phyloP scores from a whole-genome alignment of 2,113 vertebrate species.

The Actinemys pallida region DNA sequence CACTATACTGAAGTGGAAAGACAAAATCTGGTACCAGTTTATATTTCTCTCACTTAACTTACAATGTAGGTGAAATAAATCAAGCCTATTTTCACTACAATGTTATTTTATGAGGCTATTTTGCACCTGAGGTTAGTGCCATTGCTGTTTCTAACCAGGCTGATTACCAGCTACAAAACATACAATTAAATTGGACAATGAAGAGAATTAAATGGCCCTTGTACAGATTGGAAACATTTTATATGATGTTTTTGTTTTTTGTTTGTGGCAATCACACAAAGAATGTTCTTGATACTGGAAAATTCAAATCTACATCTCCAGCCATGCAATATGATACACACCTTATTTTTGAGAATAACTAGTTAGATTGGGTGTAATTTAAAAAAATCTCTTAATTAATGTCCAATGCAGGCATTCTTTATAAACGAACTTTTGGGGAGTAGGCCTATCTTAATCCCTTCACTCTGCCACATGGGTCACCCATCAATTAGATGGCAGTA shows the following conservation, averaged over 20 bases:
- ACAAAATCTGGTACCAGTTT: background rate
- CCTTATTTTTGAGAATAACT: background rate
- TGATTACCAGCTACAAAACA: background rate
- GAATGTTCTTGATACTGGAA: background rate
- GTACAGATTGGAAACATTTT: background rate
- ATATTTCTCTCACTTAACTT: background rate
- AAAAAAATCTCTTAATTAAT: background rate
- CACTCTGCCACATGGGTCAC: background rate
- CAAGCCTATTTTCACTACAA: background rate
- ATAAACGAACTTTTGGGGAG: background rate
- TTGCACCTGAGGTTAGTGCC: background rate
- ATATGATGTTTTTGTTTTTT: background rate
- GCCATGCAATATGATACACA: background rate
- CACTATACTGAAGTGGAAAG: background rate
- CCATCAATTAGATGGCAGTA: background rate
- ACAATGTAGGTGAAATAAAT: background rate
- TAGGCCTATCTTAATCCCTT: background rate
- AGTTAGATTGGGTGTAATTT: background rate
- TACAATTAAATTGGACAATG: background rate
- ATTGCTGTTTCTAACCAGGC: background rate
- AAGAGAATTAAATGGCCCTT: background rate
- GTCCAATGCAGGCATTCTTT: background rate
- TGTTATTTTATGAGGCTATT: background rate
- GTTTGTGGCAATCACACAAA: background rate
- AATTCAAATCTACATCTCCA: background rate